A percentile compares a stretch with the other conserved stretches of the same genome.
Evolutionary conservation across 2,113 vertebrate species (phyloP).

Genomic region (Poeciliopsis turrubarensis): DNA sequence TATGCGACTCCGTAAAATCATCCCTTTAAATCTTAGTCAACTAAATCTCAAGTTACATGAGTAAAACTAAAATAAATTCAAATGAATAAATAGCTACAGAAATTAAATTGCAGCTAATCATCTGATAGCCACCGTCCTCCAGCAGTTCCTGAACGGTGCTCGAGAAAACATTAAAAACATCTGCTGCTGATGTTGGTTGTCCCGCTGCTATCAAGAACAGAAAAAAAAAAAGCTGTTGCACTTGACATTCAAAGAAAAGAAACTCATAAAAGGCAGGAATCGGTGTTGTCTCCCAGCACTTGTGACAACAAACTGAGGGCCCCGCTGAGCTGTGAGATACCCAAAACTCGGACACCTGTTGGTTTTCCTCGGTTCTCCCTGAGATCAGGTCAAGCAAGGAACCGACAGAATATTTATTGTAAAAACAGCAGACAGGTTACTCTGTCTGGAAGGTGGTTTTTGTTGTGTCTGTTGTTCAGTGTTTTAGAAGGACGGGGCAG

Average conservation of each 20-base stretch:
- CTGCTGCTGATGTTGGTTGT: slow-evolving; percentile 70
- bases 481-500: not conserved
- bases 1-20: not conserved
- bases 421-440: slow-evolving; percentile 43
- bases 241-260: slow-evolving; percentile 58
- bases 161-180: slow-evolving; percentile 67
- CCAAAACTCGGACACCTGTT: slow-evolving; percentile 41
- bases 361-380: slow-evolving; percentile 40
- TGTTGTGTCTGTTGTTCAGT: slow-evolving; percentile 39
- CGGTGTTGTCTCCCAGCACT: slow-evolving; percentile 67
- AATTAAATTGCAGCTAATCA: not conserved
- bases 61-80: not conserved
- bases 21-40: not conserved
- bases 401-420: slow-evolving; percentile 38
- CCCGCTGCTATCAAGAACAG: slow-evolving; percentile 1
- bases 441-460: slow-evolving; percentile 40
- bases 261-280: slow-evolving; percentile 54
- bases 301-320: slow-evolving; percentile 63
- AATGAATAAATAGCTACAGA: not conserved
- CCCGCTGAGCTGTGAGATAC: slow-evolving; percentile 66
- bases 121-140: slow-evolving; percentile 22
- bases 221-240: not conserved
- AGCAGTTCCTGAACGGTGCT: slow-evolving; percentile 3
- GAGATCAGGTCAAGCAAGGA: slow-evolving; percentile 44
- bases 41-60: not conserved